Base-by-base conservation (phyloP, 2,888 invertebrate species). In the Melangyna quadrimaculata region DNA sequence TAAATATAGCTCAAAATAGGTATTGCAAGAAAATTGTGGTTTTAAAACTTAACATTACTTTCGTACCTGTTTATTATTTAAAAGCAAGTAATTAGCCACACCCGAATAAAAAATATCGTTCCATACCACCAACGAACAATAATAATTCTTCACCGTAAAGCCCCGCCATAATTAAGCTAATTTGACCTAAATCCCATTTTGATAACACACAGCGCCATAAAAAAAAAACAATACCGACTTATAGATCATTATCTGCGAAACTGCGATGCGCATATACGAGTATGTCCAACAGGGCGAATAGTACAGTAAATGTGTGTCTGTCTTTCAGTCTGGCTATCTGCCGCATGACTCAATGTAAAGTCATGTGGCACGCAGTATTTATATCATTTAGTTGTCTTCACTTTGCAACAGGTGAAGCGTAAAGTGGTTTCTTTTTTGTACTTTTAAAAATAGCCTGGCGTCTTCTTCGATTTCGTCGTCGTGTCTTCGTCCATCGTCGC, bases 131-230 rank as follows among this genome's bases (percentile, higher is more conserved):
- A 78, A 69, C 78, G 61, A 27, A 48, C 22, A 7, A 22, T 27
- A 12, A n/a, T n/a, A 10, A 27, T 40, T 40, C 14, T 32, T 48
- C 12, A 37, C 24, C 10, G 32, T 7, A 35, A 12, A 14, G n/a
- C 19, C 19, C 37, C 19, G 17, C 45, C 43, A 53, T 55, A 48
- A 61, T 48, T 35, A 59, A 69, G 63, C 35, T 45, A 19, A 32
- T 65, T 29, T 75, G 80, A 75, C 80, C 80, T 40, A 70, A 80
- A 80, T 80, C 74, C 74, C 63, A 40, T 55, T 74, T 55, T 80
- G 75, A 80, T 75, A 80, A 78, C 35, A 78, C 22, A 70, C 43
- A 37, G 19, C 4, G 57, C 63, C 45, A 53, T 57, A 78, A 78
- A 48, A 72, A 65, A 78, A 57, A 48, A 63, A 65, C 17, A 72